Conservation (phyloP, 2,113 vertebrate species). For the Edolisoma coerulescens region DNA sequence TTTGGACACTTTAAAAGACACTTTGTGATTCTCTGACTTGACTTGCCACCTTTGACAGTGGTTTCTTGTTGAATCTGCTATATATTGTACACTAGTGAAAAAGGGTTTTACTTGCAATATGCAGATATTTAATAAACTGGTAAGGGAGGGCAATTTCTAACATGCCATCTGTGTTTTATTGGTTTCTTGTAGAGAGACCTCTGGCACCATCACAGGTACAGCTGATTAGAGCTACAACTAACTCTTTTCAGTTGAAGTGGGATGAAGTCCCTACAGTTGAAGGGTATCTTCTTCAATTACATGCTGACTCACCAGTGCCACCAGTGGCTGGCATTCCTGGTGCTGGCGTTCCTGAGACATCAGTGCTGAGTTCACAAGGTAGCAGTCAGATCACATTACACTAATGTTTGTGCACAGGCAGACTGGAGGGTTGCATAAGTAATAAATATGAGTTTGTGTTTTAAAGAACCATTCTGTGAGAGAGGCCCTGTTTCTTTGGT, state of each 20-base stretch:
- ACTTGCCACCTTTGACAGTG: not conserved
- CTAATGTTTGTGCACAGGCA: not conserved
- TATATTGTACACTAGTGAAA: not conserved
- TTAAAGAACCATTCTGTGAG: not conserved
- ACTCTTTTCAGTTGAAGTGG: conserved; percentile 94
- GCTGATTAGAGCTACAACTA: conserved; percentile 91
- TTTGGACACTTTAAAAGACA: not conserved
- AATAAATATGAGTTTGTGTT: not conserved
- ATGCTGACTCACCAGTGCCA: conserved; percentile 70
- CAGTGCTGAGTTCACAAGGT: conserved; percentile 67
- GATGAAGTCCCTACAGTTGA: conserved; percentile 91
- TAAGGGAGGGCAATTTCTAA: not conserved
- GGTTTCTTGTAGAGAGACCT: conserved; percentile 82
- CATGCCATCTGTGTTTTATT: not conserved
- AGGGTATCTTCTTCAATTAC: conserved; percentile 89
- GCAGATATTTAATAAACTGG: not conserved
- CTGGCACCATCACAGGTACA: conserved; percentile 84
- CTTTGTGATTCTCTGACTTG: not conserved
- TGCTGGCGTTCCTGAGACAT: conserved; percentile 49
- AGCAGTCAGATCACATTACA: not conserved
- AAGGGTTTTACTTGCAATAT: not conserved
- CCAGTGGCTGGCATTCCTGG: not conserved
- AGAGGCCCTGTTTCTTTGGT: not conserved
- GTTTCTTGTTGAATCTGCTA: not conserved
- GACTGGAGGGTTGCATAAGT: not conserved